Evolutionary conservation across 2,888 invertebrate genomes (phyloP).

Genomic region (Drosophila emarginata): DNA sequence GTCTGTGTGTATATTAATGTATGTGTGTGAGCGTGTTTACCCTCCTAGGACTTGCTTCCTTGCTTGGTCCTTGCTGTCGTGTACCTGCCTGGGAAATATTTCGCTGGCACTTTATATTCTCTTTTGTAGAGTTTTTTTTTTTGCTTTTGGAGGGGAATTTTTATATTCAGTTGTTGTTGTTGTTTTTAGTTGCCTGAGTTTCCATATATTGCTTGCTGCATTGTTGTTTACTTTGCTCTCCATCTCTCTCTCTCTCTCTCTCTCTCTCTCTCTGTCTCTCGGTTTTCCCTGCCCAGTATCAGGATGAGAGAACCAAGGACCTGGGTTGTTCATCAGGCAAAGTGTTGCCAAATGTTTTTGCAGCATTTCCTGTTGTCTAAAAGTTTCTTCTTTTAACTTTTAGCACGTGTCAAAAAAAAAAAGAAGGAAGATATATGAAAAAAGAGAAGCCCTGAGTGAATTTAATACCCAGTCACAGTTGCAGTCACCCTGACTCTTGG

Average conservation of each 20-base stretch:
- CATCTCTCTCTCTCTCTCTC: slow-evolving; percentile 2
- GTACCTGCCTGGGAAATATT: slow-evolving; percentile 75
- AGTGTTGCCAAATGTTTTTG: slow-evolving; percentile 74
- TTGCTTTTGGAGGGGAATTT: slow-evolving; percentile 51
- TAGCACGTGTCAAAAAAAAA: slow-evolving; percentile 67
- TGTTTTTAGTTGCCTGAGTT: slow-evolving; percentile 10
- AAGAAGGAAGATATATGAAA: slow-evolving; percentile 34
- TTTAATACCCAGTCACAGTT: slow-evolving; percentile 51
- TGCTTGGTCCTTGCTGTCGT: slow-evolving; percentile 33
- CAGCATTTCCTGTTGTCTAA: slow-evolving; percentile 72
- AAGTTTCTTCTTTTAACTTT: slow-evolving; percentile 50
- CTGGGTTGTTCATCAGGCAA: slow-evolving; percentile 38
- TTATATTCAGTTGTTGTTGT: slow-evolving; percentile 28
- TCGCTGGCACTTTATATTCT: slow-evolving; percentile 27
- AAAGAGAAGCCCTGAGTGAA: slow-evolving; percentile 52
- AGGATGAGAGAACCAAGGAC: background rate
- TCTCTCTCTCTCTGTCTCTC: background rate
- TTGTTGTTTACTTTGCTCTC: slow-evolving; percentile 32
- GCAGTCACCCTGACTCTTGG: background rate
- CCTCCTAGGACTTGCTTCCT: slow-evolving; percentile 50
- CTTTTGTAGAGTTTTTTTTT: slow-evolving; percentile 32
- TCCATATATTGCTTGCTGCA: background rate
- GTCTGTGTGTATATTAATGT: background rate
- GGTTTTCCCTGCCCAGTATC: slow-evolving; percentile 11
- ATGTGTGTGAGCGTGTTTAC: slow-evolving; percentile 46